Conservation (phyloP, 2,797 vertebrate genomes). For the Coregonus ussuriensis region DNA sequence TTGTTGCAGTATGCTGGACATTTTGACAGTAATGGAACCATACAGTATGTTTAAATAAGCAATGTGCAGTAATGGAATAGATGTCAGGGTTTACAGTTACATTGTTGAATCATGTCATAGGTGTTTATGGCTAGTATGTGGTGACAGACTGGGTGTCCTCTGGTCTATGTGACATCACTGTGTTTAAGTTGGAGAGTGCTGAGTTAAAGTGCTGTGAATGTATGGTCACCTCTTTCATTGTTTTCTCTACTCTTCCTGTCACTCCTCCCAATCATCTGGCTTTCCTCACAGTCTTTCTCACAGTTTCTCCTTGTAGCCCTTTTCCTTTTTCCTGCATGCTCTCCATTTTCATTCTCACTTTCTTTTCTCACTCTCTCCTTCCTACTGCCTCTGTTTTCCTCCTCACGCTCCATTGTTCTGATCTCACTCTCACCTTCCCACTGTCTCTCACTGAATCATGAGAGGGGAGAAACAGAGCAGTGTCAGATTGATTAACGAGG, state of each 20-base stretch:
- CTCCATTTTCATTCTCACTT: conserved; percentile 10
- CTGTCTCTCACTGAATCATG: conserved; percentile 45
- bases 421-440: conserved; percentile 10
- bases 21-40: not conserved
- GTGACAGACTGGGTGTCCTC: too few species aligned
- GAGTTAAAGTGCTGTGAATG: not conserved
- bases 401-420: too few species aligned
- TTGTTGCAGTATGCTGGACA: not conserved
- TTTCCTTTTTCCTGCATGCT: too few species aligned
- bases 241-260: conserved; percentile 47
- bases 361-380: not conserved
- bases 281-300: conserved; percentile 13
- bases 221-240: conserved; percentile 26
- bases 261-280: conserved; percentile 37
- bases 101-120: conserved; percentile 36
- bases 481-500: conserved; percentile 66
- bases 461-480: conserved; percentile 46
- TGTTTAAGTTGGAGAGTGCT: conserved; percentile 30
- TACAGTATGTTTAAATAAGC: conserved; percentile 20
- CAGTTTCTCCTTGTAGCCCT: not conserved
- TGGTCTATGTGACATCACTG: conserved; percentile 28
- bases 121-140: conserved; percentile 41
- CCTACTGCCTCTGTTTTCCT: not conserved
- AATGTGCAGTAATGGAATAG: conserved; percentile 13
- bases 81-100: conserved; percentile 22